Base-by-base conservation (phyloP, 2,888 invertebrate species). In the Scaptodrosophila latifasciaeformis region DNA sequence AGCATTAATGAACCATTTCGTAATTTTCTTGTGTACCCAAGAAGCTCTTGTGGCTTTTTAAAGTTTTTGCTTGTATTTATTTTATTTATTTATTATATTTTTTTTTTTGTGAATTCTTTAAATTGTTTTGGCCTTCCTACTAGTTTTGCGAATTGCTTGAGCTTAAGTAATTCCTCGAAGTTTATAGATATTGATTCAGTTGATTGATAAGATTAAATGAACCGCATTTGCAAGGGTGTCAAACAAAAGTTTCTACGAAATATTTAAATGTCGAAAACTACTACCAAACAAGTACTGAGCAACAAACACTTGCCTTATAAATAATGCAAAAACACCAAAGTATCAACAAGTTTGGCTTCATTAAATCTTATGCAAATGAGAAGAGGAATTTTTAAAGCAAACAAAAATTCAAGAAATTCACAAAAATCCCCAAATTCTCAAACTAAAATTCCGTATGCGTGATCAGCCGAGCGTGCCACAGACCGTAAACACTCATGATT, bases 1-100 rank as follows among this genome's bases (percentile, higher is more conserved):
- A 59, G 49, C 67, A 74, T 77, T 70, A 72, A 72, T 70, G 75
- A 74, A 74, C 67, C 67, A 62, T 77, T 77, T 74, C 67, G 62
- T 54, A 62, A 63, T 69, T 72, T 62, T 19, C 17, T 19, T 53
- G n/a, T 18, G 24, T 47, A 31, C 35, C 18, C 2, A 47, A 53
- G 54, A 37, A 47, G 53, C 58, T 67, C 51, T 43, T 50, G 37
- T 51, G 72, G 66, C 59, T 55, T 45, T 43, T 9, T 6, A 24
- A 24, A 29, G 19, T 35, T 42, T 34, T 34, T 35, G 13, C 31
- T 43, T 24, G 9, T 6, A 27, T 12, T 18, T 27, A 43, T 2
- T 12, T 43, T 27, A n/a, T n/a, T n/a, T 31, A n/a, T n/a, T 10
- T 7, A n/a, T 2, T 45, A 12, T 13, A 17, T 37, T 15, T 37